Evolutionary conservation across 2,113 vertebrate genomes (phyloP).

Genomic region (Coryphaenoides rupestris): DNA sequence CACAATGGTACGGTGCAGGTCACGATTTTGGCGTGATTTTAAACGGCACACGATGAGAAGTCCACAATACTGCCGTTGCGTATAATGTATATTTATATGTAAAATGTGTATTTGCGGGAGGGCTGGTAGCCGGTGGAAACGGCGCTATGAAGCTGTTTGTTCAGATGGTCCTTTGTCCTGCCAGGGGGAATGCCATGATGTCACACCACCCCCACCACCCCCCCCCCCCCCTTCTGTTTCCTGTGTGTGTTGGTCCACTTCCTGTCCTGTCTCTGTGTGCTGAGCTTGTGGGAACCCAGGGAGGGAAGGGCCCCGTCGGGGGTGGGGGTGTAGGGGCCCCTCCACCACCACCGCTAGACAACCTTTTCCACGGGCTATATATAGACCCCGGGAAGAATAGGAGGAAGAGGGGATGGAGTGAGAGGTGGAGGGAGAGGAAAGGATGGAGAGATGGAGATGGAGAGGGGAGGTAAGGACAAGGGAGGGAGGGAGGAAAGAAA

Average conservation of each 20-base stretch:
- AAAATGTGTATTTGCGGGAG: too few relatives aligned
- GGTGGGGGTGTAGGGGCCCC: too few relatives aligned
- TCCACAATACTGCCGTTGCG: too few relatives aligned
- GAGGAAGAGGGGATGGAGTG: constrained; percentile 60
- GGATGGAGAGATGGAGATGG: background rate
- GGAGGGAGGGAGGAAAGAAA: constrained; percentile 28
- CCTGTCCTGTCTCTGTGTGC: constrained; percentile 36
- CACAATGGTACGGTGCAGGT: too few relatives aligned
- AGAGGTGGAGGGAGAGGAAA: too few relatives aligned
- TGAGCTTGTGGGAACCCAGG: constrained; percentile 28
- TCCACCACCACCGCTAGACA: constrained; percentile 55
- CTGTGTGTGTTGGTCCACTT: constrained; percentile 46
- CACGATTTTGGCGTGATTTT: too few relatives aligned
- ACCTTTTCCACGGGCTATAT: constrained; percentile 71
- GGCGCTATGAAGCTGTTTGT: too few relatives aligned
- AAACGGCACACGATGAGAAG: too few relatives aligned
- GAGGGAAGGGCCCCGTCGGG: too few relatives aligned
- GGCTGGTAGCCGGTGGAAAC: too few relatives aligned
- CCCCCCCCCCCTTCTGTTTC: constrained; percentile 29
- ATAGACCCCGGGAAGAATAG: constrained; percentile 69
- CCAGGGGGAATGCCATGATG: constrained; percentile 30
- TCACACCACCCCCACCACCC: constrained; percentile 15
- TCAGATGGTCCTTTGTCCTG: too few relatives aligned
- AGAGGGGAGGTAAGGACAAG: constrained; percentile 42
- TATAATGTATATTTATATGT: too few relatives aligned